phyloP scores from a whole-genome alignment of 2,113 vertebrate genomes.

The Grammomys dolichurus region DNA sequence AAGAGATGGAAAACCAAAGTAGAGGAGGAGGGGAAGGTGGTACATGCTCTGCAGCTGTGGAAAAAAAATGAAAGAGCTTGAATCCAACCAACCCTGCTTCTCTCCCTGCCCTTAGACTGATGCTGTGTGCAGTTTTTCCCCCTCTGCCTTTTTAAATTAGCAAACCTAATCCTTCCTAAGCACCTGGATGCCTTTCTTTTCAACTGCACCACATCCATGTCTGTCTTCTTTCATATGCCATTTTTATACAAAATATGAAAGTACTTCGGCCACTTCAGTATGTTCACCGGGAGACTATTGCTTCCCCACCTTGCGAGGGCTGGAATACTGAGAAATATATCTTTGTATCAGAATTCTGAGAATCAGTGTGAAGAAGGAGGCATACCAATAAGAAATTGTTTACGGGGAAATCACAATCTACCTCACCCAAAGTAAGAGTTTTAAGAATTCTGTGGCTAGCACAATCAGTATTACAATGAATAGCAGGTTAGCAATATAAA shows the following conservation, averaged over 20 bases:
- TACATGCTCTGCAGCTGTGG: neutral
- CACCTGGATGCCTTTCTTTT: constrained; percentile 72
- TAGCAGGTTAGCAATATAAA: neutral
- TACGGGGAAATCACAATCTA: constrained; percentile 43
- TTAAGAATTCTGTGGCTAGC: neutral
- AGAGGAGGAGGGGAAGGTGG: constrained; percentile 34
- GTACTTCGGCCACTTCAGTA: constrained; percentile 65
- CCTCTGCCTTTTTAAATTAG: constrained; percentile 62
- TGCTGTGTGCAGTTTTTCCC: neutral
- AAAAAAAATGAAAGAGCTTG: constrained; percentile 76
- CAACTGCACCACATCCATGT: neutral
- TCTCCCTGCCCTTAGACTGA: constrained; percentile 56
- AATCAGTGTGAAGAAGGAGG: constrained; percentile 62
- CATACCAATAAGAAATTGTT: constrained; percentile 54
- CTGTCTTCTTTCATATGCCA: constrained; percentile 79
- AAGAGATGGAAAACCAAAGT: constrained; percentile 45
- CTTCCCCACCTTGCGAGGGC: constrained; percentile 47
- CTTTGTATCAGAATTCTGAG: constrained; percentile 76
- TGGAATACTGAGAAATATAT: constrained; percentile 76
- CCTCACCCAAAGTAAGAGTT: constrained; percentile 34
- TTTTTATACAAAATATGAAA: constrained; percentile 79
- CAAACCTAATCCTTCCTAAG: constrained; percentile 72
- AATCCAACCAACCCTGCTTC: constrained; percentile 61
- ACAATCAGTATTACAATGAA: constrained; percentile 36
- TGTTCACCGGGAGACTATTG: constrained; percentile 65